Evolutionary conservation across 2,797 vertebrate genomes (phyloP).

Genomic region (Rallus crepitans): DNA sequence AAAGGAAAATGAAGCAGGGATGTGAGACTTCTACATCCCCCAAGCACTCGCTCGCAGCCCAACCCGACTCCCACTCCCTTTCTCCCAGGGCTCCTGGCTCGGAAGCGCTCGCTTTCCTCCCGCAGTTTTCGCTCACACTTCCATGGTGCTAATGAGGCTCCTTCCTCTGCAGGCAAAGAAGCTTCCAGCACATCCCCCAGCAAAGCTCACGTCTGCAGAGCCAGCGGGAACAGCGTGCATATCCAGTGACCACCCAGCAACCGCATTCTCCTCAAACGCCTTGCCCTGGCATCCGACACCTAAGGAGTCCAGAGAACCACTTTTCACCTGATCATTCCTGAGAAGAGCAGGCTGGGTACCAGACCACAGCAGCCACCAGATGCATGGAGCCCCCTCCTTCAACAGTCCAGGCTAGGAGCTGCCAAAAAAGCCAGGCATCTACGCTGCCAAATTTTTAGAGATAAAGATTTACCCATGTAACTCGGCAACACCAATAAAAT

Average conservation of each 20-base stretch:
- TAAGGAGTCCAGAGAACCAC: not conserved
- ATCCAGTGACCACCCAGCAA: fast-evolving
- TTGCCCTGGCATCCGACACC: fast-evolving
- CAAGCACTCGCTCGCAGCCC: not conserved
- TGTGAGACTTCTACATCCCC: not conserved
- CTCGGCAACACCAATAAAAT: conserved; percentile 66
- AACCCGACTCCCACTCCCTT: not conserved
- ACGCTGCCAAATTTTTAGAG: not conserved
- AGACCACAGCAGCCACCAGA: not conserved
- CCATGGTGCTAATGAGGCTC: not conserved
- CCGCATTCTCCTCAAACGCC: fast-evolving
- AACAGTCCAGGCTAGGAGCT: not conserved
- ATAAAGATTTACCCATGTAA: conserved; percentile 23
- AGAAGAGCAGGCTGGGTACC: not conserved
- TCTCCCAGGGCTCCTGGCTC: not conserved
- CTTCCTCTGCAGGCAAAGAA: not conserved
- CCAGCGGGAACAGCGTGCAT: fast-evolving
- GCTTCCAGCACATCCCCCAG: not conserved
- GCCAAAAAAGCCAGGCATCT: not conserved
- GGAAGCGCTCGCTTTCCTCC: not conserved
- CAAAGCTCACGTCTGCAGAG: fast-evolving
- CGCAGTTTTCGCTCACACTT: not conserved
- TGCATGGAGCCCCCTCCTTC: too few species aligned
- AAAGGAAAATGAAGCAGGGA: not conserved
- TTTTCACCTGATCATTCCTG: not conserved